Evolutionary conservation across 2,113 vertebrate species (phyloP).

Genomic region (Centropus unirufus): DNA sequence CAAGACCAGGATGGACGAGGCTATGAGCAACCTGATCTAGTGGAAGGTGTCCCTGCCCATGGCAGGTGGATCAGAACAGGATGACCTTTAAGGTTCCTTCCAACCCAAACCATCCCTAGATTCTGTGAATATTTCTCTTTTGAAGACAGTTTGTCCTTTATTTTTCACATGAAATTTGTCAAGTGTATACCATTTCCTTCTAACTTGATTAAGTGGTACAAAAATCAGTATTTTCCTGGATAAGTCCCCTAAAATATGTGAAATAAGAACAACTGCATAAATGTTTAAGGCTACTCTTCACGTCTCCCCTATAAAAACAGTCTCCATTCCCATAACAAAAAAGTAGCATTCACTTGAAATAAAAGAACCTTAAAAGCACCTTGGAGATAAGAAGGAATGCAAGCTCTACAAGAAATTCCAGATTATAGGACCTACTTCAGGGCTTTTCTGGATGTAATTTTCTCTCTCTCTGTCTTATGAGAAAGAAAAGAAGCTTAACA

Average conservation of each 20-base stretch:
- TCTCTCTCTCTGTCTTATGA: neutral
- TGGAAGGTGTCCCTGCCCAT: too few species aligned
- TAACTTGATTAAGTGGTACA: neutral
- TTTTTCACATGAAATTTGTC: neutral
- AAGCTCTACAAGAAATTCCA: neutral
- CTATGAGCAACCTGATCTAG: too few species aligned
- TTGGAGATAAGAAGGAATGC: neutral
- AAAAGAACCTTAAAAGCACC: neutral
- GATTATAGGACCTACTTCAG: neutral
- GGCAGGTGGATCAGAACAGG: too few species aligned
- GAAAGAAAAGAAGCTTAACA: neutral
- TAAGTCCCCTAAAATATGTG: neutral
- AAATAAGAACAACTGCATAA: neutral
- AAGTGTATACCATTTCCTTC: neutral
- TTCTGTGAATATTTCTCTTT: neutral
- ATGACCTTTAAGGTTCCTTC: too few species aligned
- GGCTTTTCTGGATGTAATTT: neutral
- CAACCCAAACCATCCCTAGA: too few species aligned
- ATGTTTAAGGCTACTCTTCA: neutral
- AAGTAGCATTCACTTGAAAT: neutral
- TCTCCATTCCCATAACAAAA: neutral
- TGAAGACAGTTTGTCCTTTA: neutral
- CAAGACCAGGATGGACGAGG: too few species aligned
- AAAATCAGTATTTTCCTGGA: neutral
- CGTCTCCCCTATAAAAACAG: neutral